Evolutionary conservation across 2,888 invertebrate species (phyloP), one percentile per base, ranked within the genome.

Genomic region (Nephrotoma flavescens): DNA sequence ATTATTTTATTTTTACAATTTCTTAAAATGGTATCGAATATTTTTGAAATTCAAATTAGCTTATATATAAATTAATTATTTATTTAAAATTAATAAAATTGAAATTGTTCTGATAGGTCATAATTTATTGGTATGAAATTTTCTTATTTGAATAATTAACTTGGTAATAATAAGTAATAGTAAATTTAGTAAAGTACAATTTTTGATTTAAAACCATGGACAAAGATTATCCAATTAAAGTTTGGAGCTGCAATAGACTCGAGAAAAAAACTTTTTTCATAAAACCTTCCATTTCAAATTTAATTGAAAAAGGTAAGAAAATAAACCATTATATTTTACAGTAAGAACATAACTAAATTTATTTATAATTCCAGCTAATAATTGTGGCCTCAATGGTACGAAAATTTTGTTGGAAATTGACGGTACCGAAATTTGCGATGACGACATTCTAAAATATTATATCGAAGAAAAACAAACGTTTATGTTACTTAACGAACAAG

Each of bases 341-440:
- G 11, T 47, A 11, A 47, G 12, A 47, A 47, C 12, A 47, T 11
- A 47, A 11, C 12, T 47, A 11, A 47, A 11, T 12, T 9, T 11
- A 7, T 84, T 19, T 19, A 19, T 85, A n/a, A 42, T 85, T 44
- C 5, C 6, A 85, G 85, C 86, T 41, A 42, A 84, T 15, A 9
- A 12, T 3, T 44, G 19, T 86, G 86, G 83, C 45, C 31, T 86
- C 19, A 41, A 47, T 44, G 86, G 84, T 0, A 47, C 19, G 42
- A 86, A 71, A 31, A 7, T 87, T 12, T 83, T 86, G 12, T 19
- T 86, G n/a, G 83, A 86, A 44, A 15, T 19, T 31, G 83, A 87
- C 47, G 87, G 87, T 45, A 41, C 83, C 15, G 87, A 87, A 86
- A 83, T 87, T 31, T 86, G 45, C 41, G 86, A 87, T 42, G 83